Evolutionary conservation across 2,797 vertebrate genomes (phyloP).

Genomic region (Hipposideros larvatus): DNA sequence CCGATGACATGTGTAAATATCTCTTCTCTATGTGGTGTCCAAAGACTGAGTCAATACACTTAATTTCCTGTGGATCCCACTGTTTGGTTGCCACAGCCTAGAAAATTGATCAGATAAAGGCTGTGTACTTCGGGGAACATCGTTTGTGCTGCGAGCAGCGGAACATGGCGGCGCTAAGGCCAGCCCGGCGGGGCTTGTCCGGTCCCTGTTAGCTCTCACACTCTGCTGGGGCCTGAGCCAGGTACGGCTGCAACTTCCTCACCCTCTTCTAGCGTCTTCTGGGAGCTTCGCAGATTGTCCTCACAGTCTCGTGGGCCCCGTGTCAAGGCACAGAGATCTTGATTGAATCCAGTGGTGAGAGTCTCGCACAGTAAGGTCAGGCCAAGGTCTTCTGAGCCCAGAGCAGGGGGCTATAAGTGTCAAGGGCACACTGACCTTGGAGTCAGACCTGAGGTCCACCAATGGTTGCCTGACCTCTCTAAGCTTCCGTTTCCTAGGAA

Average conservation of each 20-base stretch:
- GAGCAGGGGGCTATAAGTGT: neutral
- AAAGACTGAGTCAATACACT: conserved; percentile 60
- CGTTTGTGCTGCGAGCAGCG: rapidly evolving
- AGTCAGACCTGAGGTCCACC: neutral
- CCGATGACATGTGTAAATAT: neutral
- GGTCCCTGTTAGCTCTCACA: rapidly evolving
- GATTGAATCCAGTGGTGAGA: neutral
- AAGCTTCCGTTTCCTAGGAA: neutral
- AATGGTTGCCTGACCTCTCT: neutral
- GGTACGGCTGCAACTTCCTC: rapidly evolving
- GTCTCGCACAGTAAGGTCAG: neutral
- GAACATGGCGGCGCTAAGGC: rapidly evolving
- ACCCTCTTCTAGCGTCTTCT: neutral
- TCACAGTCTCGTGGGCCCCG: rapidly evolving
- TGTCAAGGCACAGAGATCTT: neutral
- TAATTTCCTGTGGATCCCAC: conserved; percentile 67
- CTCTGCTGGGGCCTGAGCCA: neutral
- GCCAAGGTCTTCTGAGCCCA: neutral
- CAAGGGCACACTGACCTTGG: neutral
- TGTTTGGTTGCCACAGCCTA: conserved; percentile 52
- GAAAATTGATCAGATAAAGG: conserved; percentile 64
- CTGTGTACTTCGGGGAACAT: neutral
- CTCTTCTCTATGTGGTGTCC: neutral
- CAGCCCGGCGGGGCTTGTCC: neutral
- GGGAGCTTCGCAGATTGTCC: neutral